phyloP scores from a whole-genome alignment of 2,113 vertebrate genomes.

The Psilopsiagon aurifrons region DNA sequence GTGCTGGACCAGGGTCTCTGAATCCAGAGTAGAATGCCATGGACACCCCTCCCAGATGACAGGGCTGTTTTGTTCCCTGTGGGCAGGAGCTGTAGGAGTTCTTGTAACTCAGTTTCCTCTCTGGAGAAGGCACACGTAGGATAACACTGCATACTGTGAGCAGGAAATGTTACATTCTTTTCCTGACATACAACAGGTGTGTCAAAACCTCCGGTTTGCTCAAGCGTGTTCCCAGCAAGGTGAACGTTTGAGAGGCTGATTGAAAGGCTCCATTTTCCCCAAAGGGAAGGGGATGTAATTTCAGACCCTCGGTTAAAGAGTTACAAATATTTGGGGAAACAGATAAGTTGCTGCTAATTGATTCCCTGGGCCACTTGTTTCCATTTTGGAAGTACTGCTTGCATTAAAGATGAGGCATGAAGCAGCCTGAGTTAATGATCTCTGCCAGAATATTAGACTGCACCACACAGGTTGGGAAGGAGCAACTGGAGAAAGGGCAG shows the following conservation, averaged over 20 bases:
- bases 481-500: not conserved
- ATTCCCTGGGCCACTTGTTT: not conserved
- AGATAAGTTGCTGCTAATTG: constrained; percentile 24
- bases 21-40: not conserved
- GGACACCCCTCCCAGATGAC: not conserved
- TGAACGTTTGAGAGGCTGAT: not conserved
- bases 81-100: not conserved
- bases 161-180: not conserved
- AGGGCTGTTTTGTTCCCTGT: not conserved
- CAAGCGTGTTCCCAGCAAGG: not conserved
- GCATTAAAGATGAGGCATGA: not conserved
- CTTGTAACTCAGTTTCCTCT: not conserved
- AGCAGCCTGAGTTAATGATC: not conserved
- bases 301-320: constrained; percentile 23
- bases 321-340: constrained; percentile 15
- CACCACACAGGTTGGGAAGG: not conserved
- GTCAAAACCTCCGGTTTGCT: not conserved
- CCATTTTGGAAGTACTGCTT: not conserved
- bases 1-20: not conserved
- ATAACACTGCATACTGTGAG: not conserved
- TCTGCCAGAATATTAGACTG: not conserved
- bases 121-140: not conserved
- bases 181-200: not conserved
- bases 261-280: not conserved
- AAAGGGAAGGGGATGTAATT: constrained; percentile 13